phyloP scores from a whole-genome alignment of 2,888 invertebrate genomes.

The Tetropium fuscum region DNA sequence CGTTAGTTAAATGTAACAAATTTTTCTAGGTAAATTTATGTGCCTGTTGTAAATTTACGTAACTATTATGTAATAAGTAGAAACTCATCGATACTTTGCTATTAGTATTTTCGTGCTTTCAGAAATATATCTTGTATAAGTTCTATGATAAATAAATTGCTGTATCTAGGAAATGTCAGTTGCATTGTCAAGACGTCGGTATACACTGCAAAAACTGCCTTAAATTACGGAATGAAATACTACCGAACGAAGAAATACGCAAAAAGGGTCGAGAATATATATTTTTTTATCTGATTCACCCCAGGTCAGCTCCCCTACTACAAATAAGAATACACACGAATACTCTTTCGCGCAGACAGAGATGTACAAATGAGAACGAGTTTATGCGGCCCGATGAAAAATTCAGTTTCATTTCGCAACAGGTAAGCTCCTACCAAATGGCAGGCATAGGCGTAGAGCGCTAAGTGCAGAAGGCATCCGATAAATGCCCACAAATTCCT shows the following conservation, averaged over 20 bases:
- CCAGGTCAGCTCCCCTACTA: background rate
- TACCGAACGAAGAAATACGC: background rate
- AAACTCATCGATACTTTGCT: too few relatives aligned
- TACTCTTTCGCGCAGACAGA: background rate
- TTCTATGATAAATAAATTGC: too few relatives aligned
- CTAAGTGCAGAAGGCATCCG: too few relatives aligned
- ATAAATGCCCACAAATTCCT: too few relatives aligned
- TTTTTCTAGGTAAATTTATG: too few relatives aligned
- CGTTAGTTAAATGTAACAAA: too few relatives aligned
- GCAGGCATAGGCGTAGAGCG: background rate
- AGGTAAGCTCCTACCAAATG: slow-evolving; percentile 1
- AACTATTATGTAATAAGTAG: too few relatives aligned
- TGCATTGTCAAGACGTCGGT: too few relatives aligned
- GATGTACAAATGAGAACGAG: slow-evolving; percentile 7
- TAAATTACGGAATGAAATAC: background rate
- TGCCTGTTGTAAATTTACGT: too few relatives aligned
- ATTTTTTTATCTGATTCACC: slow-evolving; percentile 15
- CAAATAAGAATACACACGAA: slow-evolving; percentile 1
- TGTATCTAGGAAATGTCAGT: too few relatives aligned
- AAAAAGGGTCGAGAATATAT: background rate
- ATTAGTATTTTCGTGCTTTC: too few relatives aligned
- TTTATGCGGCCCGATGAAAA: slow-evolving; percentile 9
- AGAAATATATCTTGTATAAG: too few relatives aligned
- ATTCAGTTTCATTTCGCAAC: slow-evolving; percentile 25
- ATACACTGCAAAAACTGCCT: background rate